These are phyloP conservation scores for Euwallacea fornicatus DNA, from an alignment of 1,140 invertebrate species.

Conservation along the genomic window DNA sequence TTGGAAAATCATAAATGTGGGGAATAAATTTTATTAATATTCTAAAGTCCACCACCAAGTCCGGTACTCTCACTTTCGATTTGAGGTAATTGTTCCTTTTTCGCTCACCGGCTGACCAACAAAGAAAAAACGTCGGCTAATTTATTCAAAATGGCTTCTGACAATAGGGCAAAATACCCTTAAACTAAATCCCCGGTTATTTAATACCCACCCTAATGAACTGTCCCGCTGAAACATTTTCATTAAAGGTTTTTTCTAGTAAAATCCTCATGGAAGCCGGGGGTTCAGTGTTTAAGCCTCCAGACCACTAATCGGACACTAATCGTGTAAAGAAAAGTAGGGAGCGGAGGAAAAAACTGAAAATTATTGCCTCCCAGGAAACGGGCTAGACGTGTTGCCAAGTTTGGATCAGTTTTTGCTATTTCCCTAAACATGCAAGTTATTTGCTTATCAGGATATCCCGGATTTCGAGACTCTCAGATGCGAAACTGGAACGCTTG, in stretches of 20 bases:
- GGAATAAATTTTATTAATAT: not conserved
- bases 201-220: not conserved
- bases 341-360: constrained; percentile 14
- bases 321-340: constrained; percentile 23
- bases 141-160: no score
- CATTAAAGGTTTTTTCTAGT: constrained; percentile 17
- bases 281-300: constrained; percentile 14
- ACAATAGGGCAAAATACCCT: not conserved
- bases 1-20: constrained; percentile 1
- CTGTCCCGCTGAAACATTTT: constrained; percentile 18
- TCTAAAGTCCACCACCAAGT: not conserved
- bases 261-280: constrained; percentile 13
- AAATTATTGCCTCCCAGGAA: constrained; percentile 17
- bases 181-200: constrained; percentile 1
- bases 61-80: not conserved
- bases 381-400: constrained; percentile 14
- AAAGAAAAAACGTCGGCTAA: no score
- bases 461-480: not conserved
- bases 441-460: constrained; percentile 8
- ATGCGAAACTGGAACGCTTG: not conserved
- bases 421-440: constrained; percentile 9
- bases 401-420: constrained; percentile 1
- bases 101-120: no score
- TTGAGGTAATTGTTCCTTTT: not conserved
- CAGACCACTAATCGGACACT: constrained; percentile 27